Conservation (phyloP, 1,140 invertebrate genomes). For the Portunus trituberculatus region DNA sequence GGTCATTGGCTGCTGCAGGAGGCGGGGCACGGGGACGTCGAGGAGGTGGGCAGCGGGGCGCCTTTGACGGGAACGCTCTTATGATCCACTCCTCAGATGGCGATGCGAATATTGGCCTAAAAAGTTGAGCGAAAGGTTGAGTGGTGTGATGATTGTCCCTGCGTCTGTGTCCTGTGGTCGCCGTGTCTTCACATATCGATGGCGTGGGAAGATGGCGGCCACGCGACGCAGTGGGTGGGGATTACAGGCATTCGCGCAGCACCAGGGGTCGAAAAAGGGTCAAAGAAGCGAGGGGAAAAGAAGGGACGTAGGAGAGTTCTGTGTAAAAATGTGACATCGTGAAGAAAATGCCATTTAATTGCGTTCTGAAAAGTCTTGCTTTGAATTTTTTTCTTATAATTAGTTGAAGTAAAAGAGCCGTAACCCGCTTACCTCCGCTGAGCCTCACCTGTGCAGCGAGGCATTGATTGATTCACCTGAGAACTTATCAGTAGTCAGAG, state of each 20-base stretch:
- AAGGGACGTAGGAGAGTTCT: not conserved
- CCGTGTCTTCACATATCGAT: not conserved
- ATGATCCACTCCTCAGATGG: not conserved
- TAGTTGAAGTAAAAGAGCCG: not conserved
- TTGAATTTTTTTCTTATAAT: not conserved
- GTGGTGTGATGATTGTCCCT: not conserved
- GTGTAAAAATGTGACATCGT: not conserved
- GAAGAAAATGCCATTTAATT: slow-evolving; percentile 12
- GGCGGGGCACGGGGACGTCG: not conserved
- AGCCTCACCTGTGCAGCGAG: not conserved
- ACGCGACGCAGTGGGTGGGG: not conserved
- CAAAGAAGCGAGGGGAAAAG: not conserved
- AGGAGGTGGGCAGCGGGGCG: not conserved
- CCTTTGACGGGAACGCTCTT: not conserved
- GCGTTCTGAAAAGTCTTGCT: not conserved
- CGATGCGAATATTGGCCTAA: not conserved
- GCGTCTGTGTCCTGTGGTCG: not conserved
- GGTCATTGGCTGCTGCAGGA: not conserved
- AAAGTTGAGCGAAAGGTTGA: not conserved
- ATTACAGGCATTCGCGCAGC: not conserved
- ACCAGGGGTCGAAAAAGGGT: not conserved
- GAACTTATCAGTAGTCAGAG: not conserved
- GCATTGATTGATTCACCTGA: slow-evolving; percentile 7
- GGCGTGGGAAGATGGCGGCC: not conserved
- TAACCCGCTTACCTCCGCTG: not conserved